Evolutionary conservation across 2,888 invertebrate genomes (phyloP).

Genomic region (Drosophila pseudotakahashii): DNA sequence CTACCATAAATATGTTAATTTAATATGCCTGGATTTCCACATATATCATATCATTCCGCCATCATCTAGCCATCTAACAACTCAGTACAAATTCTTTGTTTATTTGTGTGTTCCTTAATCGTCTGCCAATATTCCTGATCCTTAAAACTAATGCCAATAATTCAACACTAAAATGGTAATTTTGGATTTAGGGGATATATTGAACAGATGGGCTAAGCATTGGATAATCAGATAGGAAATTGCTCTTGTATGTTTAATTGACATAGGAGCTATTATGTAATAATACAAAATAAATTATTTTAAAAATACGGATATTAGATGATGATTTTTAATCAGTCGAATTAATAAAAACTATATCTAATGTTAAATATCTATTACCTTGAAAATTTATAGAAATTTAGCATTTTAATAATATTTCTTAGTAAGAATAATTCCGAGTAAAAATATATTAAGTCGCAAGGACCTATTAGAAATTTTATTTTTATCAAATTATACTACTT

Average conservation of each 20-base stretch:
- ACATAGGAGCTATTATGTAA: not conserved
- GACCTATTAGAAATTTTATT: not conserved
- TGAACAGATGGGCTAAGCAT: not conserved
- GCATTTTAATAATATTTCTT: too few species aligned
- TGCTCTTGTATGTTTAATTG: not conserved
- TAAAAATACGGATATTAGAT: too few species aligned
- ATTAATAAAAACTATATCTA: not conserved
- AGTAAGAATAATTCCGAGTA: too few species aligned
- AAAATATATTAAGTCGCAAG: too few species aligned
- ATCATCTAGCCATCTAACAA: constrained; percentile 24
- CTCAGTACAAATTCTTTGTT: constrained; percentile 58
- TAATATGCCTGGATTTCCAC: constrained; percentile 48
- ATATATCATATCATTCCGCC: constrained; percentile 24
- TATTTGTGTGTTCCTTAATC: constrained; percentile 16
- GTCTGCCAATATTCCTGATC: constrained; percentile 2
- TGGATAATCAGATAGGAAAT: too few species aligned
- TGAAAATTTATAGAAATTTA: not conserved
- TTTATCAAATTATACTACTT: not conserved
- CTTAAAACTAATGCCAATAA: constrained; percentile 34
- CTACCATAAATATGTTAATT: constrained; percentile 63
- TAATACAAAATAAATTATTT: not conserved
- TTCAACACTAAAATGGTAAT: constrained; percentile 17
- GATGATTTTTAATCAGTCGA: not conserved
- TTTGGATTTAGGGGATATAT: not conserved
- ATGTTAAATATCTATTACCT: too few species aligned